Evolutionary conservation across 2,888 invertebrate species (phyloP), one percentile per base, ranked within the genome.

Genomic region (Meloe dianella): DNA sequence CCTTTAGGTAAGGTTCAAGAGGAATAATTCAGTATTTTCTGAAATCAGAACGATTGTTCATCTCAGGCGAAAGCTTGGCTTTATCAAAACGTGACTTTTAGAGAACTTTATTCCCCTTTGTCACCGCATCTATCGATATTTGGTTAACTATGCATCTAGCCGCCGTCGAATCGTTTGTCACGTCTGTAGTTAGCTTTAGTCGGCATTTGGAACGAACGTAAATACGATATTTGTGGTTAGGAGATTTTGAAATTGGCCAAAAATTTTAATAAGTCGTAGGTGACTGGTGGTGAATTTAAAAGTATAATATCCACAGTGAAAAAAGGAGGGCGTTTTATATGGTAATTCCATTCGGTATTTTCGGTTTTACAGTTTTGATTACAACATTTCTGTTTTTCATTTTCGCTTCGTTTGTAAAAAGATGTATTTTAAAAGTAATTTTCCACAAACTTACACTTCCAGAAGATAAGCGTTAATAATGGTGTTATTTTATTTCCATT

Each of bases 221-320:
- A 54, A 22, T 24, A 12, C 24, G 14, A 4, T 54, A 54, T 24
- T 54, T 54, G 24, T 54, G 54, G 54, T 12, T 24, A 24, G n/a
- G 17, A 41, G 57, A 57, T 24, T 65, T 57, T 54, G 12, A 29
- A 65, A 65, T 61, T 57, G 57, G 57, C 54, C 3, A 64, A 64
- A n/a, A n/a, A 64, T 64, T 64, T 64, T 64, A 56, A 64, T 64
- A 64, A 64, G 54, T 64, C 38, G 54, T 47, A 20, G 17, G 20
- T 47, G 20, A n/a, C n/a, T 35, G 17, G 22, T 24, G 64, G 54
- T n/a, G 60, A 57, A 64, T 64, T 64, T 64, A 35, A 64, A 64
- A 64, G 60, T 64, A 56, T 65, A 65, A 65, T 65, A 57, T 65
- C 61, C 54, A 54, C 24, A 24, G 54, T 54, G 9, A 10, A 20